Evolutionary conservation across 2,113 vertebrate species (phyloP), one percentile per base, ranked within the genome.

Genomic region (Elaphurus davidianus): DNA sequence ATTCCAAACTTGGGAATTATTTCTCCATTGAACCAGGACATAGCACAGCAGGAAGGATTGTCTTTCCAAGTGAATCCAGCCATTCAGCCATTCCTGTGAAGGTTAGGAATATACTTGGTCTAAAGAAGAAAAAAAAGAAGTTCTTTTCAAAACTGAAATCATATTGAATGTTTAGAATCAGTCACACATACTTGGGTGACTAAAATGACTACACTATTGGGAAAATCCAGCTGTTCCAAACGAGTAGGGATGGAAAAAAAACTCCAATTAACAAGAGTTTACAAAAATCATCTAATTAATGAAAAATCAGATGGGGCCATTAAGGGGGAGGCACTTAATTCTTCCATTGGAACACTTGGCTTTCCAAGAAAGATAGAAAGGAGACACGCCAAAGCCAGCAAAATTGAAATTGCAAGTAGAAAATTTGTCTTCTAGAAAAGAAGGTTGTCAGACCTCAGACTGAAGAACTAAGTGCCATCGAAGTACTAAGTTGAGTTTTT

Each of bases 11-110:
- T 54, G 57, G 27, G 33, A 86, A 94, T 87, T 91, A 84, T 47
- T 98, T 97, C 90, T 96, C 40, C 45, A 60, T 6, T 95, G 33
- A 96, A 64, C 33, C 33, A 89, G 55, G 57, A 91, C 59, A 90
- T 54, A 81, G n/a, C 92, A 91, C 14, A 86, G 76, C 23, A 45
- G 84, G 55, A 93, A n/a, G 25, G 52, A 71, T 33, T 81, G 27
- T 79, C 92, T 54, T 86, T 81, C 94, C 25, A n/a, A 57, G 57
- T 90, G 82, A 91, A 84, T 54, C 64, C 55, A 94, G 71, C 71
- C 90, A 33, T 23, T 60, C 43, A 94, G 50, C n/a, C 74, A 4
- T 71, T 95, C 71, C 71, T 87, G 90, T 92, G 21, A 94, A 87
- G 74, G 76, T 85, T 82, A 79, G 84, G 94, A 95, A 93, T 87